Base-by-base conservation (phyloP, 2,797 vertebrate genomes). In the Takifugu ocellatus region DNA sequence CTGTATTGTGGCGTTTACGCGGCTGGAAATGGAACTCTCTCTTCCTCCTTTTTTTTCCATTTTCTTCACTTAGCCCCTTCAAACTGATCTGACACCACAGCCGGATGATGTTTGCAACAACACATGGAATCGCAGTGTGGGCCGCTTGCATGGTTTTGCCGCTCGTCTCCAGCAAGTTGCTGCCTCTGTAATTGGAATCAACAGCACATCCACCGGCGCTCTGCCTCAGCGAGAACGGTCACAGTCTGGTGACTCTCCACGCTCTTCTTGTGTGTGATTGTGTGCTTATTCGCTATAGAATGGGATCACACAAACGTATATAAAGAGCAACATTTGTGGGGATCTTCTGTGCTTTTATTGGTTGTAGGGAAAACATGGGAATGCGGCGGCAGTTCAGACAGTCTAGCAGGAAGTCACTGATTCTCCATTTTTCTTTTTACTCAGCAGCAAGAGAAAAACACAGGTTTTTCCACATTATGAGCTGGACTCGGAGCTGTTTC, bases 401-500 rank as follows among this genome's bases (percentile, higher is more conserved):
- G 47, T 56, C 54, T 49, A 51, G 51, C 7, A 59, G 25, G 9
- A 52, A 63, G 10, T 39, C 36, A 1, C 8, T 70, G 53, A 29
- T 10, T 49, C 36, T 39, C 3, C 3, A 39, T 39, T 39, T 2
- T 39, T 39, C 36, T 39, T 33, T 26, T 51, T 52, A 61, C 66
- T 72, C 58, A 54, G 51, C 55, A 69, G 59, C 56, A 31, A 49
- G 76, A 21, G 21, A 21, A 21, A 21, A 21, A 21, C 21, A 21
- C 21, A 21, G 21, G 14, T 72, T 70, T 88, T 54, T 53, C 92
- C 86, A 77, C 86, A 90, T 90, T 89, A 87, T 79, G 87, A 87
- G 89, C 89, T 79, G 88, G 70, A 77, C 85, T 90, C 87, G 91
- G 85, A 89, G 89, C 90, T 87, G 84, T 79, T 72, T 78, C 68